phyloP scores from a whole-genome alignment of 2,797 vertebrate species.

The Myiotriccus ornatus region DNA sequence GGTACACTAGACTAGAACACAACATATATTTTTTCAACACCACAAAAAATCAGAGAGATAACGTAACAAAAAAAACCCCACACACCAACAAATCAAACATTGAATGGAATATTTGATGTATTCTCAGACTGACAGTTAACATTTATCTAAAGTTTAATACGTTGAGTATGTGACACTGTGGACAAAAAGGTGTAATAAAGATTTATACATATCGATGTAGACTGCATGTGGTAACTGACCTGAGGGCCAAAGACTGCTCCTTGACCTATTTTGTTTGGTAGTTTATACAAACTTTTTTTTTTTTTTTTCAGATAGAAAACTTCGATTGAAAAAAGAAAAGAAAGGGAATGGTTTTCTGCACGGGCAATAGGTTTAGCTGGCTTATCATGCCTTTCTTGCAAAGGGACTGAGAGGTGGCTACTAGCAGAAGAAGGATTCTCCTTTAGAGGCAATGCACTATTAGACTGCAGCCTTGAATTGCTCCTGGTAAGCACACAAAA shows the following conservation, averaged over 20 bases:
- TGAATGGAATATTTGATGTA: not conserved
- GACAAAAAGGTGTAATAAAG: not conserved
- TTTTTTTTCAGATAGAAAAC: not conserved
- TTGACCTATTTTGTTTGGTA: not conserved
- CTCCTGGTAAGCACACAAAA: not conserved
- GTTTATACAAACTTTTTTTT: not conserved
- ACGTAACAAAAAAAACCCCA: not conserved
- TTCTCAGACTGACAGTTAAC: not conserved
- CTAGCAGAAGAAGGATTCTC: not conserved
- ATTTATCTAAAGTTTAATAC: not conserved
- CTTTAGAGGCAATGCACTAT: not conserved
- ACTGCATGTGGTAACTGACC: not conserved
- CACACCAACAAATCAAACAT: not conserved
- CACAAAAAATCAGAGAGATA: not conserved
- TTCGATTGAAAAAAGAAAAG: not conserved
- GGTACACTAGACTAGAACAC: not conserved
- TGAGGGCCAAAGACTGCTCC: not conserved
- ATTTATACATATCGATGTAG: not conserved
- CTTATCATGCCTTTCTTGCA: not conserved
- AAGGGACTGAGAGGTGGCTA: not conserved
- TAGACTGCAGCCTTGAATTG: not conserved
- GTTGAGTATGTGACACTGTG: not conserved
- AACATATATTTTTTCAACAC: not conserved
- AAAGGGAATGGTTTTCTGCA: not conserved
- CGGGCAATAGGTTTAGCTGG: not conserved